A percentile compares a stretch with the other conserved stretches of the same genome.
Evolutionary conservation across 2,113 vertebrate genomes (phyloP).

Genomic region (Odontesthes bonariensis): DNA sequence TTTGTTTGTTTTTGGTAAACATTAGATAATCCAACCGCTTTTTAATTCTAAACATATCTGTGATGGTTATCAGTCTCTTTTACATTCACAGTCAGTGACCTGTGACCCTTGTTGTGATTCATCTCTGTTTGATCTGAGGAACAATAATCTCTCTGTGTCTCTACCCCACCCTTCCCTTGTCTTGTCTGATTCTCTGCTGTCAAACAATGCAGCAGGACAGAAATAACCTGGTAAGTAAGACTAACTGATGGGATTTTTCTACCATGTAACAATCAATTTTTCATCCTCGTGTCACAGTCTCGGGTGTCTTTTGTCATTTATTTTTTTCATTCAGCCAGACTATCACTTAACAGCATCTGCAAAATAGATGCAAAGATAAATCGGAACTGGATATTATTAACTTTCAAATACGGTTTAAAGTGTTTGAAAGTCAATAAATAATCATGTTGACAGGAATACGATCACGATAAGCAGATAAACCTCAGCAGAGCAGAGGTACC

Average conservation of each 20-base stretch:
- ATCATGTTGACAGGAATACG: not conserved
- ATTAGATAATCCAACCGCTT: not conserved
- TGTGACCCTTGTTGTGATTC: conserved; percentile 52
- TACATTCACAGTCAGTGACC: conserved; percentile 32
- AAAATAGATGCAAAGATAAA: not conserved
- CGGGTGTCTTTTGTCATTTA: conserved; percentile 35
- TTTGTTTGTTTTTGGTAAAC: not conserved
- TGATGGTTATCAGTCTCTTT: not conserved
- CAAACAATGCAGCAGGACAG: conserved; percentile 95
- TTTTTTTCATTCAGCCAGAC: not conserved
- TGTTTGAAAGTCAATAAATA: conserved; percentile 18
- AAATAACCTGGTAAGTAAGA: conserved; percentile 97
- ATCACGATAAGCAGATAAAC: not conserved
- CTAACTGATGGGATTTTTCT: conserved; percentile 64
- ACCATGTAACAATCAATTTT: conserved; percentile 30
- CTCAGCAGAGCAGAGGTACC: not conserved
- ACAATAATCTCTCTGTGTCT: conserved; percentile 82
- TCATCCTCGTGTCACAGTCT: conserved; percentile 46
- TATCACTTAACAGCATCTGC: not conserved
- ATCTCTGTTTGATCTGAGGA: conserved; percentile 69
- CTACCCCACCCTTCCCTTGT: conserved; percentile 71
- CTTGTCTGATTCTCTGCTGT: conserved; percentile 83
- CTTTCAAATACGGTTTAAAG: not conserved
- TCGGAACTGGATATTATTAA: not conserved
- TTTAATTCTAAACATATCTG: conserved; percentile 3